Evolutionary conservation across 2,113 vertebrate species (phyloP).

Genomic region (Rattus rattus): DNA sequence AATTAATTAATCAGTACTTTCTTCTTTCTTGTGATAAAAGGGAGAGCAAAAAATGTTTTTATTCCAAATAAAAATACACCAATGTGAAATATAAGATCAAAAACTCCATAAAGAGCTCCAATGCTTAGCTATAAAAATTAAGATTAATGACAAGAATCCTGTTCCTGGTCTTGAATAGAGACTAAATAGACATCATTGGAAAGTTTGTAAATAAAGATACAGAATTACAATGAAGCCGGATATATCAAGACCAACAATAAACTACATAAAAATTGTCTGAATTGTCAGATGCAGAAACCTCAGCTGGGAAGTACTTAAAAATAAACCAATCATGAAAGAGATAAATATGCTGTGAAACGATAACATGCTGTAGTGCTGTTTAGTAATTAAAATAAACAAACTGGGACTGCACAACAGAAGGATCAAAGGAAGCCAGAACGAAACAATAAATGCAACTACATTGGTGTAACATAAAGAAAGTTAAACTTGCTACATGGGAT

Average conservation of each 20-base stretch:
- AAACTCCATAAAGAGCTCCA: not conserved
- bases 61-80: not conserved
- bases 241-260: not conserved
- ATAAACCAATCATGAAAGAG: not conserved
- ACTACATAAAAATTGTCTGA: not conserved
- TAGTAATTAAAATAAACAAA: not conserved
- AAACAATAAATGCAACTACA: not conserved
- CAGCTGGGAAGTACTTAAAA: not conserved
- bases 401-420: not conserved
- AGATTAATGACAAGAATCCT: not conserved
- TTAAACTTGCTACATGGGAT: not conserved
- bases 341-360: no score
- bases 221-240: not conserved
- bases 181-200: not conserved
- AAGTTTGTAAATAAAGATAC: not conserved
- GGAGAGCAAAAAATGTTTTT: not conserved
- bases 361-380: not conserved
- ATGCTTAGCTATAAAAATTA: not conserved
- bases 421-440: not conserved
- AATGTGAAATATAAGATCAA: not conserved
- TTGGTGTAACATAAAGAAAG: not conserved
- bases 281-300: not conserved
- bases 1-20: not conserved
- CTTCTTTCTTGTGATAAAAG: not conserved
- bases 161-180: not conserved